These are phyloP conservation scores for Aleiodes testaceus DNA, from an alignment of 2,888 invertebrate genomes.

Conservation along the genomic window DNA sequence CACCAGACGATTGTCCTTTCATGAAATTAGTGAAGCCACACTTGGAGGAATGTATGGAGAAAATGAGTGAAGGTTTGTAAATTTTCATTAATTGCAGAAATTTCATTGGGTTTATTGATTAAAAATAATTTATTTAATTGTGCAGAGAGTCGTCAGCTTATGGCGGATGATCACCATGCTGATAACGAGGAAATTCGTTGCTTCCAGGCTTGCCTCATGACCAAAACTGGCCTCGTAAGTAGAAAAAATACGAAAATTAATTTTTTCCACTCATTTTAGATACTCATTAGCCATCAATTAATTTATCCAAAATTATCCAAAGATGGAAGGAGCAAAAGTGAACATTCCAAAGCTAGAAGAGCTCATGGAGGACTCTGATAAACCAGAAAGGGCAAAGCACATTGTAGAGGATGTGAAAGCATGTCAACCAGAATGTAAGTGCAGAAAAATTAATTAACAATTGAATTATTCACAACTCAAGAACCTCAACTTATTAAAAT, in stretches of 20 bases:
- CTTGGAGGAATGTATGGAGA: conserved; percentile 41
- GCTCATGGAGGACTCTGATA: conserved; percentile 29
- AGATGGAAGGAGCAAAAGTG: conserved; percentile 42
- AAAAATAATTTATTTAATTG: conserved; percentile 4
- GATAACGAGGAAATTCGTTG: conserved; percentile 44
- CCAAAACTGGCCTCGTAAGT: conserved; percentile 46
- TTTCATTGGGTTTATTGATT: not conserved
- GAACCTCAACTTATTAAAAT: too few species aligned
- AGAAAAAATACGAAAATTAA: not conserved
- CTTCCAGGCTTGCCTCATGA: conserved; percentile 45
- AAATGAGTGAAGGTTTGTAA: conserved; percentile 45
- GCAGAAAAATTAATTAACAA: not conserved
- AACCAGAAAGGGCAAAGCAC: not conserved
- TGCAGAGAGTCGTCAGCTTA: conserved; percentile 38
- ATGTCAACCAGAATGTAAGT: conserved; percentile 43
- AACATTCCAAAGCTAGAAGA: conserved; percentile 44
- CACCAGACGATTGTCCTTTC: conserved; percentile 41
- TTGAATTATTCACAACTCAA: not conserved
- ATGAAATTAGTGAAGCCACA: conserved; percentile 30
- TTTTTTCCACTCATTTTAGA: too few species aligned
- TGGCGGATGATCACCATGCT: conserved; percentile 14
- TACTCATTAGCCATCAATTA: too few species aligned
- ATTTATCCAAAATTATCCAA: not conserved
- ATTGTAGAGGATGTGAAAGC: conserved; percentile 7
- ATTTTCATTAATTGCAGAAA: not conserved